Conservation (phyloP, 1,140 invertebrate species). For the Pseudachorutes palmiensis region DNA sequence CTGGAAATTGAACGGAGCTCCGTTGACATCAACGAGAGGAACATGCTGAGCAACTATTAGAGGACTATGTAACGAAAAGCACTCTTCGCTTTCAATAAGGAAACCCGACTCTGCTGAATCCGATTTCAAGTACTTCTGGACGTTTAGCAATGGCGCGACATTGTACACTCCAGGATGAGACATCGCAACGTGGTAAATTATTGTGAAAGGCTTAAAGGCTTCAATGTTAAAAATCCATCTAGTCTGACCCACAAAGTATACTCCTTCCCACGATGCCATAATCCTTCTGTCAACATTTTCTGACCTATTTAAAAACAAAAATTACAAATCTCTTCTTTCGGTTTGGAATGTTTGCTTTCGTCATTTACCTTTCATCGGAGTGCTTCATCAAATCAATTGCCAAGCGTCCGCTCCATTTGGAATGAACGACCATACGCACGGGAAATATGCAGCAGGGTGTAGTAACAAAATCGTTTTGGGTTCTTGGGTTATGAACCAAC, state of each 20-base stretch:
- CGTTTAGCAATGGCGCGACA: slow-evolving; percentile 19
- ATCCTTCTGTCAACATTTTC: background rate
- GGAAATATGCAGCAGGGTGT: slow-evolving; percentile 15
- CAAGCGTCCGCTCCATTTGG: slow-evolving; percentile 10
- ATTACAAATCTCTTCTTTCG: background rate
- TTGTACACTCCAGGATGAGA: slow-evolving; percentile 33
- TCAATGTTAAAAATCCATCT: slow-evolving; percentile 27
- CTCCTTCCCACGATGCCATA: slow-evolving; percentile 12
- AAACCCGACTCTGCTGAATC: slow-evolving; percentile 5
- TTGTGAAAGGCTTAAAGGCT: slow-evolving; percentile 7
- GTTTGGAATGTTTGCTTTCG: background rate
- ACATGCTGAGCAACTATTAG: slow-evolving; percentile 27
- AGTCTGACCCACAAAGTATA: slow-evolving; percentile 30
- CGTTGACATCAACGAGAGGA: background rate
- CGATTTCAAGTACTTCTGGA: background rate
- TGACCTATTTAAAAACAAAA: background rate
- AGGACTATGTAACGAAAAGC: slow-evolving; percentile 30
- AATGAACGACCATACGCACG: slow-evolving; percentile 2
- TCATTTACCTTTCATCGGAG: background rate
- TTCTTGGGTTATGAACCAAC: background rate
- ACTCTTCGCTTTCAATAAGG: slow-evolving; percentile 16
- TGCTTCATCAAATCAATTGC: slow-evolving; percentile 6
- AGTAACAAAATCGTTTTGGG: slow-evolving; percentile 8
- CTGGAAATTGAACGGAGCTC: too few relatives aligned
- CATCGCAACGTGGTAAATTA: slow-evolving; percentile 23